Conservation (phyloP, 2,797 vertebrate species). For the Notamacropus eugenii region DNA sequence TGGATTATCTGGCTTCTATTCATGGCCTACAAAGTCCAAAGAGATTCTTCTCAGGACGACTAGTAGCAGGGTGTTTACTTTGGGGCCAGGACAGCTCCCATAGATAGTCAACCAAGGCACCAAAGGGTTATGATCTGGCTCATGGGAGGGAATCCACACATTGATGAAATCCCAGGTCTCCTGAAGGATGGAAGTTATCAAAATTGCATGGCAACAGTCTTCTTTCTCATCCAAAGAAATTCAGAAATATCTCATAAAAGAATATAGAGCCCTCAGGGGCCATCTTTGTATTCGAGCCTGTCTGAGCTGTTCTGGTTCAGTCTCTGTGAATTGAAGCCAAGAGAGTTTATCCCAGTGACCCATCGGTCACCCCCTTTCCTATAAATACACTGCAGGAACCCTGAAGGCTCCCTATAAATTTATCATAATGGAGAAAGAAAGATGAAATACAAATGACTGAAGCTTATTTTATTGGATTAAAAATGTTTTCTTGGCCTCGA, state of each 20-base stretch:
- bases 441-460: background rate
- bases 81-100: background rate
- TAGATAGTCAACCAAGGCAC: background rate
- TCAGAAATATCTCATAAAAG: background rate
- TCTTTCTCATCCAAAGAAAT: background rate
- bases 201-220: background rate
- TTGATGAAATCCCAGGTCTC: background rate
- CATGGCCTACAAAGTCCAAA: background rate
- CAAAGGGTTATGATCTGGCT: background rate
- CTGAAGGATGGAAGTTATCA: background rate
- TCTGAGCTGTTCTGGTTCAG: background rate
- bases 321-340: conserved; percentile 1
- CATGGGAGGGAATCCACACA: background rate
- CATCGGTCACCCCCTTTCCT: background rate
- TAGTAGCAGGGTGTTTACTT: background rate
- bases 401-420: conserved; percentile 1
- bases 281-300: background rate
- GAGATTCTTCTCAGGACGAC: background rate
- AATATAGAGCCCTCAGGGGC: conserved; percentile 3
- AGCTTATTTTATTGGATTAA: conserved; percentile 1
- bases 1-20: background rate
- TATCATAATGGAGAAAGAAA: background rate
- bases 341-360: background rate
- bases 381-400: background rate
- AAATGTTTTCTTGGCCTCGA: background rate